Percentiles rank a stretch among this genome's conserved stretches.
These are phyloP conservation scores for Trichonephila clavipes DNA, from an alignment of 1,140 invertebrate species.

Conservation along the genomic window DNA sequence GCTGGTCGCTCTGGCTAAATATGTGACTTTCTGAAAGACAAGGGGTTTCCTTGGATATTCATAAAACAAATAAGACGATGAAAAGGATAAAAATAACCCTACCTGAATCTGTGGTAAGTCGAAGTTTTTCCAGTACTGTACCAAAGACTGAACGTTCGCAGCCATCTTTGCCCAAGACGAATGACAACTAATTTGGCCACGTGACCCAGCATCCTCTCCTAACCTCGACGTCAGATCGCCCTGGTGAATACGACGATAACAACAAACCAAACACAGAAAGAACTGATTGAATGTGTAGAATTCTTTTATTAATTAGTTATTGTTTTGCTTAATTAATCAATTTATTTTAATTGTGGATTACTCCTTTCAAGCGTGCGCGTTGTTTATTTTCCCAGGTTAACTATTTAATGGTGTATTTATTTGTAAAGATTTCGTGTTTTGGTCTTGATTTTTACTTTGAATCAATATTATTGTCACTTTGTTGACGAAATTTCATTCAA, in stretches of 20 bases:
- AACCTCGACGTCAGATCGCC: constrained; percentile 67
- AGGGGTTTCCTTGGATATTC: constrained; percentile 25
- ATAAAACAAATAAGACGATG: neutral
- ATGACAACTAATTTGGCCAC: constrained; percentile 81
- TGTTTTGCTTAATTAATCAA: neutral
- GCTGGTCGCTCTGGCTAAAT: neutral
- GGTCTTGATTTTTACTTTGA: neutral
- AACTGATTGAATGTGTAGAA: neutral
- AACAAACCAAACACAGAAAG: neutral
- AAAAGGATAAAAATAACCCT: constrained; percentile 73
- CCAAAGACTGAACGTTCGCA: constrained; percentile 82
- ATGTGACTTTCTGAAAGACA: neutral
- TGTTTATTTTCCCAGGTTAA: neutral
- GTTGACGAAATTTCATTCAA: neutral
- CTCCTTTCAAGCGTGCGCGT: neutral
- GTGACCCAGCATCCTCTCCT: constrained; percentile 79
- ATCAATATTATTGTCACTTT: neutral
- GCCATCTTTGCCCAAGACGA: constrained; percentile 82
- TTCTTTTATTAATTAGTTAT: neutral
- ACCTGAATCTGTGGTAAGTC: constrained; percentile 82
- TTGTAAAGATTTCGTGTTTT: neutral
- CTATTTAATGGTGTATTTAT: neutral
- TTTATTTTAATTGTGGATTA: constrained; percentile 8
- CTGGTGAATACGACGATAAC: constrained; percentile 17
- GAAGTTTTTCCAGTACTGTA: constrained; percentile 83